Evolutionary conservation across 2,113 vertebrate species (phyloP).

Genomic region (Austrofundulus limnaeus): DNA sequence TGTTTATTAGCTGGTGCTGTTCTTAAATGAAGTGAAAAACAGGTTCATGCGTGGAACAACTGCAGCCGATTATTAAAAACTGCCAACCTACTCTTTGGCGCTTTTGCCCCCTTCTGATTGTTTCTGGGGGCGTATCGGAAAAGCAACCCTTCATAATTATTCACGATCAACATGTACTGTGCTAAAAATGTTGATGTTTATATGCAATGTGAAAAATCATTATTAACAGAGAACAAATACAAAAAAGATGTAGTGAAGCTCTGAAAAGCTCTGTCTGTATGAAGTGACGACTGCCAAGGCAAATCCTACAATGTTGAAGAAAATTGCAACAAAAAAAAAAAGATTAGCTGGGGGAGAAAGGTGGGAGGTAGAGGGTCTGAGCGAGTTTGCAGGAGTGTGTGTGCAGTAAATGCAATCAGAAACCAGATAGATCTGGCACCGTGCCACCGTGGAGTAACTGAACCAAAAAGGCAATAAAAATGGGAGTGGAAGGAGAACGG

Average conservation of each 20-base stretch:
- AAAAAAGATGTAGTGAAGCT: too few species aligned
- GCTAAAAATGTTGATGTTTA: not conserved
- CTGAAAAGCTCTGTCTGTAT: not conserved
- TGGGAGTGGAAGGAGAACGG: conserved; percentile 2
- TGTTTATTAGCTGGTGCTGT: conserved; percentile 10
- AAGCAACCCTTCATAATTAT: not conserved
- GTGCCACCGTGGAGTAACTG: conserved; percentile 44
- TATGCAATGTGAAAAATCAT: not conserved
- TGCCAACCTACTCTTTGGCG: not conserved
- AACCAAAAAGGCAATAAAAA: conserved; percentile 60
- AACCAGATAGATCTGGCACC: conserved; percentile 46
- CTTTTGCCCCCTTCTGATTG: conserved; percentile 26
- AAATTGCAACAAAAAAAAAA: conserved; percentile 20
- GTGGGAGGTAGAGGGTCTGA: conserved; percentile 5
- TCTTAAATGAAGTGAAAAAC: not conserved
- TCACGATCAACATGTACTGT: not conserved
- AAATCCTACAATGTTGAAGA: conserved; percentile 16
- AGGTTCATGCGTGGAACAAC: conserved; percentile 3
- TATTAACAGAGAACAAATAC: conserved; percentile 14
- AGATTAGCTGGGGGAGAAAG: conserved; percentile 16
- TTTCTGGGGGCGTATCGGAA: conserved; percentile 23
- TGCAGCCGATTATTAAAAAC: not conserved
- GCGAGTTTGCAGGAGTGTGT: conserved; percentile 6
- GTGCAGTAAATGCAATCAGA: conserved; percentile 34
- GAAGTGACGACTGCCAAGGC: conserved; percentile 1